Evolutionary conservation across 2,797 vertebrate genomes (phyloP).

Genomic region (Heteromormyrus szaboi): DNA sequence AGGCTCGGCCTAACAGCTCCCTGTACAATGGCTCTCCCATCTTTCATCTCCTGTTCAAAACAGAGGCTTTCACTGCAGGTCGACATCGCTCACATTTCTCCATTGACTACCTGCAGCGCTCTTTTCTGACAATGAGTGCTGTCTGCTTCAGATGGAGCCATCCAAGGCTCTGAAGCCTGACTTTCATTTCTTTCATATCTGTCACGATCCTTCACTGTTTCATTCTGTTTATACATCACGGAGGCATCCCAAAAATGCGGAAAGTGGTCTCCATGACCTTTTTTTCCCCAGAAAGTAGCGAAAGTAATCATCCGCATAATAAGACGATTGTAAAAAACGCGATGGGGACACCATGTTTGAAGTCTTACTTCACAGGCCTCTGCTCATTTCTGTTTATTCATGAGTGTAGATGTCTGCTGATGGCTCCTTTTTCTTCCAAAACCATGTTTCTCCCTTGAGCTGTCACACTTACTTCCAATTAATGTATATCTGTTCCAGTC

Average conservation of each 20-base stretch:
- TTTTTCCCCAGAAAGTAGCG: constrained; percentile 29
- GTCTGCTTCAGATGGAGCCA: constrained; percentile 52
- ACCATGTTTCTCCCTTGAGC: constrained; percentile 58
- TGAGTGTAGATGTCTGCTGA: constrained; percentile 58
- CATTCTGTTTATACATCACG: constrained; percentile 61
- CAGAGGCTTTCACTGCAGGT: constrained; percentile 39
- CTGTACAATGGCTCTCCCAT: constrained; percentile 25
- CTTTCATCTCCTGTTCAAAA: constrained; percentile 46
- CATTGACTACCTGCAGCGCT: constrained; percentile 38
- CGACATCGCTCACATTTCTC: constrained; percentile 38
- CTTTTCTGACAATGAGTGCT: constrained; percentile 47
- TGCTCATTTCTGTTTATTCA: constrained; percentile 43
- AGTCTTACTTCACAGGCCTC: constrained; percentile 60
- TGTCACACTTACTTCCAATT: constrained; percentile 87
- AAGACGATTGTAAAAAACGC: constrained; percentile 51
- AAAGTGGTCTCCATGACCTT: constrained; percentile 49
- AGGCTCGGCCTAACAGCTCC: neutral
- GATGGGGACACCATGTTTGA: constrained; percentile 59
- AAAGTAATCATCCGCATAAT: neutral
- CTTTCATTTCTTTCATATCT: constrained; percentile 38
- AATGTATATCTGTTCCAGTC: constrained; percentile 80
- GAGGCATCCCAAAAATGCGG: constrained; percentile 50
- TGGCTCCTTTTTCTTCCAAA: constrained; percentile 38
- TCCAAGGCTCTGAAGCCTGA: constrained; percentile 45
- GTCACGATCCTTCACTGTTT: constrained; percentile 29